Evolutionary conservation across 2,113 vertebrate species (phyloP), one percentile per base, ranked within the genome.

Genomic region (Otus sunia): DNA sequence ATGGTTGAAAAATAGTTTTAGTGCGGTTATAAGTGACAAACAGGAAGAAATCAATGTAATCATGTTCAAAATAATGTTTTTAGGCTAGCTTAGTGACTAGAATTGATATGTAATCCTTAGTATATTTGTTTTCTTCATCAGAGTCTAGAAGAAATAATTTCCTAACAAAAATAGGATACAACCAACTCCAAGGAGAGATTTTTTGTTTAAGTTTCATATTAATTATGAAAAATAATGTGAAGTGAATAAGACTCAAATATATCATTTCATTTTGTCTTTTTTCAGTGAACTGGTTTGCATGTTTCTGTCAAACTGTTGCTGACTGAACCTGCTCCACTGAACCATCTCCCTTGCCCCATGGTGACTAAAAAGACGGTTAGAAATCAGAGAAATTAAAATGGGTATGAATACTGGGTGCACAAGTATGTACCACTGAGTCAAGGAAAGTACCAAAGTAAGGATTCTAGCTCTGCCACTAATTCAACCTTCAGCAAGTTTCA

Each of bases 381-480:
- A 82, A 47, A 3, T 37, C 26, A 37, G 11, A 72, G 50, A 79
- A 88, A 41, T 45, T 6, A 66, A 73, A 50, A 39, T 10, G 4
- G 0, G 0, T 56, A 39, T 6, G 22, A 64, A 1, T 12, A 15
- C 6, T 39, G 5, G 9, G 4, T 49, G 10, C 32, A 68, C 27
- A 11, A 43, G 0, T 16, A 20, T 7, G 6, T 16, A 21, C 10
- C 45, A 26, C 22, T 78, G 6, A 63, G 5, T 4, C 26, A 22
- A 10, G 2, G 8, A 8, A 64, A 85, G 4, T n/a, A 36, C 13
- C 34, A 7, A 63, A 55, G 10, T 23, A 56, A 63, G 25, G 32
- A 45, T 67, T 78, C 34, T 60, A 68, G 12, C 27, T 75, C 18
- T 79, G 11, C 4, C 58, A 34, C 18, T 55, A 79, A 56, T 79